phyloP scores from a whole-genome alignment of 2,888 invertebrate genomes.

The Cepaea hortensis region DNA sequence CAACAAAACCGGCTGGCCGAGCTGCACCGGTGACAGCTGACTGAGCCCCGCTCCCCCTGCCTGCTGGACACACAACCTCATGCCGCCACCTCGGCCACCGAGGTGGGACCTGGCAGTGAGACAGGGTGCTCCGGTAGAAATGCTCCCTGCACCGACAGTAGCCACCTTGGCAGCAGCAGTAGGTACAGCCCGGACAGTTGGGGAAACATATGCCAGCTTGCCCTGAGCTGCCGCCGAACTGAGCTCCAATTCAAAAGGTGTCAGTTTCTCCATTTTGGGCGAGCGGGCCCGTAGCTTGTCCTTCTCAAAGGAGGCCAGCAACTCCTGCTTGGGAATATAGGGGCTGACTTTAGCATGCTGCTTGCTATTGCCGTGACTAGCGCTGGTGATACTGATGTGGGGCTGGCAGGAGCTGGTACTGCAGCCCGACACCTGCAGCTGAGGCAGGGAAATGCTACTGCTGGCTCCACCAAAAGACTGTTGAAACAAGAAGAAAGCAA shows the following conservation, averaged over 20 bases:
- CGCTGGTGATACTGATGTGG: conserved; percentile 10
- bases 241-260: conserved; percentile 65
- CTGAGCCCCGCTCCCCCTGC: conserved; percentile 59
- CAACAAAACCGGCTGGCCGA: conserved; percentile 69
- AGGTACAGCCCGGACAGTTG: conserved; percentile 66
- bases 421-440: conserved; percentile 23
- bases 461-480: conserved; percentile 44
- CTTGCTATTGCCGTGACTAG: conserved; percentile 45
- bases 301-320: conserved; percentile 1
- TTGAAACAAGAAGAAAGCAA: neutral
- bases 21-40: conserved; percentile 68
- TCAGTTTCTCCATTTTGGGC: conserved; percentile 62
- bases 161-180: conserved; percentile 54
- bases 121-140: conserved; percentile 48
- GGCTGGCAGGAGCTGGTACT: conserved; percentile 7
- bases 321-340: conserved; percentile 63
- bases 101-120: conserved; percentile 59
- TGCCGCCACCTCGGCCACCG: conserved; percentile 33
- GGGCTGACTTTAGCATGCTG: conserved; percentile 62
- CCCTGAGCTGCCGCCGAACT: conserved; percentile 68
- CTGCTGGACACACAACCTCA: conserved; percentile 51
- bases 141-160: conserved; percentile 54
- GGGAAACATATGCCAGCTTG: conserved; percentile 71
- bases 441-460: conserved; percentile 26
- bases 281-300: conserved; percentile 51